phyloP scores from a whole-genome alignment of 2,888 invertebrate species.

The Synergus japonicus region DNA sequence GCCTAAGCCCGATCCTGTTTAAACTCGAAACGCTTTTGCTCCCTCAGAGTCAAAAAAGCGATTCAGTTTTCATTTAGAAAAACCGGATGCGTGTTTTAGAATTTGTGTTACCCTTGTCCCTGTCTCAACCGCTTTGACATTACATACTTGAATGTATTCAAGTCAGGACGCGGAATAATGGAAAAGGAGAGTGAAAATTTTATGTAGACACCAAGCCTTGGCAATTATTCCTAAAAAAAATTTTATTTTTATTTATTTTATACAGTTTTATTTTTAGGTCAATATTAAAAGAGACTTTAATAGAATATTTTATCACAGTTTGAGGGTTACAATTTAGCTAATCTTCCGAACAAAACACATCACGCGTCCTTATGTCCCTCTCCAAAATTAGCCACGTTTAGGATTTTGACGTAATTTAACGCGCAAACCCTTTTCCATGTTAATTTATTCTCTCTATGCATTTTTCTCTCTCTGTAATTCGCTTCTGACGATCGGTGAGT shows the following conservation, averaged over 20 bases:
- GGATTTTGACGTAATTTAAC: not conserved
- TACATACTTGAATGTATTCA: not conserved
- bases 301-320: not conserved
- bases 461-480: slow-evolving; percentile 69
- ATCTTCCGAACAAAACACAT: not conserved
- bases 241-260: not conserved
- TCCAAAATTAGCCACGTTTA: not conserved
- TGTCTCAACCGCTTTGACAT: slow-evolving; percentile 28
- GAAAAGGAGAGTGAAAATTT: not conserved
- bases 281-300: too few relatives aligned
- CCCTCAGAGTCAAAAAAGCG: slow-evolving; percentile 29
- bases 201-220: not conserved
- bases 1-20: not conserved
- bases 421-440: slow-evolving; percentile 41
- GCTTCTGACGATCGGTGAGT: slow-evolving; percentile 74
- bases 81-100: slow-evolving; percentile 31
- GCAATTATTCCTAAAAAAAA: not conserved
- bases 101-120: slow-evolving; percentile 12
- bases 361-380: not conserved
- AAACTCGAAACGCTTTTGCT: slow-evolving; percentile 26
- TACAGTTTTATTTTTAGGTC: too few relatives aligned
- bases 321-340: not conserved
- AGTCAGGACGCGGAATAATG: not conserved
- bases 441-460: slow-evolving; percentile 70
- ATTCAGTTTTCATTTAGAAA: not conserved